Evolutionary conservation across 2,797 vertebrate species (phyloP), one percentile per base, ranked within the genome.

Genomic region (Zalophus californianus): DNA sequence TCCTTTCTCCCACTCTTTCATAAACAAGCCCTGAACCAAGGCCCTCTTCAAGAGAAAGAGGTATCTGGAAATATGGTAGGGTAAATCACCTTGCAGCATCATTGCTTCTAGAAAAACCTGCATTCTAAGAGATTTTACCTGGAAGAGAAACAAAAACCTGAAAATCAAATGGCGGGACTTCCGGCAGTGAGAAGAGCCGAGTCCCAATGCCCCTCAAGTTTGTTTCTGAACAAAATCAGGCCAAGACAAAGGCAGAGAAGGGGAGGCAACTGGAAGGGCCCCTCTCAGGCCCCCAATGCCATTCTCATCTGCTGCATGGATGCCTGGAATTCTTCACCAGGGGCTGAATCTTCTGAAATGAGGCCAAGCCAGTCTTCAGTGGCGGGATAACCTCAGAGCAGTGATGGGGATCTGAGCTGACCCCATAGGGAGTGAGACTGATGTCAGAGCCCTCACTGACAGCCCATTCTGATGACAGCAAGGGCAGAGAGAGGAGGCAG

Each of bases 101-200:
- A 14, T 11, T 38, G 7, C 25, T 82, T 84, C 83, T 15, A 48
- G 70, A 94, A 73, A 58, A 78, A 77, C 3, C 27, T 58, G 56
- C 7, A 18, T 83, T 86, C 73, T 50, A 25, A 35, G 83, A 66
- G 44, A 60, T 70, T 64, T 92, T 15, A 41, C 35, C 12, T 7
- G 3, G 50, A 60, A 87, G 70, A 79, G 23, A 44, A 77, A 62
- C 14, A 11, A 29, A 77, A 75, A 29, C 58, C 44, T 7, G 32
- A 48, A 52, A 82, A 50, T 58, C 25, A 25, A 68, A n/a, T 0
- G 32, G 62, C 0, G 1, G 32, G 32, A 66, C 18, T 32, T 21
- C 1, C 0, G 0, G 35, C 70, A 12, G 29, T 2, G 15, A n/a
- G 14, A 72, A n/a, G 11, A 4, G 21, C 7, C 1, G 4, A 25